These are phyloP conservation scores for Diaprepes abbreviatus DNA, from an alignment of 2,888 invertebrate species.

Conservation along the genomic window DNA sequence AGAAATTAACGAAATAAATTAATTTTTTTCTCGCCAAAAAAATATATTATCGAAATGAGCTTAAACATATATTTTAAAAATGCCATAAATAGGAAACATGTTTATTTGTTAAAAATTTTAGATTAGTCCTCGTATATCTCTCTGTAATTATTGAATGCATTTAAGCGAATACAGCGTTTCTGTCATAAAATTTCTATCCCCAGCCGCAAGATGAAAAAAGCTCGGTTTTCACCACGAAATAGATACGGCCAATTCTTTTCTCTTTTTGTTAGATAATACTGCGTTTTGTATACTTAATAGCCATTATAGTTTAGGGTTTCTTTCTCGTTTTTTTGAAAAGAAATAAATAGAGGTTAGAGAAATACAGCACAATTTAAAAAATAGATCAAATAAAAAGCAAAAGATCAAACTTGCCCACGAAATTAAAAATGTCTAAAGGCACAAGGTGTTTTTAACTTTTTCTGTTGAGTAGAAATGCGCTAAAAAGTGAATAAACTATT, in stretches of 20 bases:
- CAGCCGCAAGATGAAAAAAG: constrained; percentile 14
- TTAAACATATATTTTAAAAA: too few species aligned
- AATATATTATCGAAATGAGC: too few species aligned
- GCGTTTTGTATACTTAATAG: background rate
- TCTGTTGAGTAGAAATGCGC: too few species aligned
- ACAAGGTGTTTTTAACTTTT: too few species aligned
- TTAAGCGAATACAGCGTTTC: background rate
- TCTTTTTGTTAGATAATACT: background rate
- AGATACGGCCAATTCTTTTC: constrained; percentile 14
- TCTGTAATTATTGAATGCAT: background rate
- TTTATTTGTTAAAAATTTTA: background rate
- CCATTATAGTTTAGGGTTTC: background rate
- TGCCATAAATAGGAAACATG: too few species aligned
- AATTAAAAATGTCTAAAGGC: too few species aligned
- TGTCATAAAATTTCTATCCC: background rate
- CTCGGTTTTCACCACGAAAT: constrained; percentile 25
- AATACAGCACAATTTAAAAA: too few species aligned
- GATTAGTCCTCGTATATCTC: background rate
- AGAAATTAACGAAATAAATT: too few species aligned
- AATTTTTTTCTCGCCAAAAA: too few species aligned
- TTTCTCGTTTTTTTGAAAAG: background rate
- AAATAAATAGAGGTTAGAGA: background rate
- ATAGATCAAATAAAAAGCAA: too few species aligned
- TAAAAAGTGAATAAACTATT: too few species aligned
- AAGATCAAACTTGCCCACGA: too few species aligned